phyloP scores from a whole-genome alignment of 2,888 invertebrate species.

The Hydropsyche betteni region DNA sequence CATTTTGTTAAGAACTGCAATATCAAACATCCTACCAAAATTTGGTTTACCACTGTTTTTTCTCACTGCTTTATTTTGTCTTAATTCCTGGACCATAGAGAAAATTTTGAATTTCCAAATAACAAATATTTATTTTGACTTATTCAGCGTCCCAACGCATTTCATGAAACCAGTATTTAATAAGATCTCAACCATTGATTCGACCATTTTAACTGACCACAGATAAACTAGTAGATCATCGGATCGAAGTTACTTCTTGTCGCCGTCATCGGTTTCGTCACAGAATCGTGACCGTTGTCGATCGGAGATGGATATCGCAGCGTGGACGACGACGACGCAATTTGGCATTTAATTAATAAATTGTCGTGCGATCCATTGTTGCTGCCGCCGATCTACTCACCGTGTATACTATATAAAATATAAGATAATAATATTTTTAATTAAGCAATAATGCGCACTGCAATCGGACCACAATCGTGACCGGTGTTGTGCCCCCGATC shows the following conservation, averaged over 20 bases:
- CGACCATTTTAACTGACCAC: neutral
- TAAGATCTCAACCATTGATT: too few relatives aligned
- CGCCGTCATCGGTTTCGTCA: conserved; percentile 37
- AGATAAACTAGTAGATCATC: neutral
- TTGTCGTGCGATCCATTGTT: conserved; percentile 29
- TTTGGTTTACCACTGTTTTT: too few relatives aligned
- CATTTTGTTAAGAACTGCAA: too few relatives aligned
- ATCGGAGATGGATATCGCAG: conserved; percentile 31
- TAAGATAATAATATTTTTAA: conserved; percentile 41
- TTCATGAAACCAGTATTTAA: too few relatives aligned
- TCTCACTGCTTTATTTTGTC: too few relatives aligned
- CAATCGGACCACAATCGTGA: conserved; percentile 33
- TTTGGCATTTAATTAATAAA: conserved; percentile 45
- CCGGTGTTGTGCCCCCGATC: conserved; percentile 20
- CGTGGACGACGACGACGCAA: conserved; percentile 30
- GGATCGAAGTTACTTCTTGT: conserved; percentile 32
- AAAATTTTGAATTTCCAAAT: too few relatives aligned
- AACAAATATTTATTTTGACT: too few relatives aligned
- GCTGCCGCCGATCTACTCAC: conserved; percentile 28
- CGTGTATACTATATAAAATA: neutral
- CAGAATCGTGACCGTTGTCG: conserved; percentile 42
- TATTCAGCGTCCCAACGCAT: too few relatives aligned
- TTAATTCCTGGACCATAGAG: too few relatives aligned
- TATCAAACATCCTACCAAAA: too few relatives aligned
- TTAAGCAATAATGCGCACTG: conserved; percentile 29